Percentiles rank a stretch among this genome's conserved stretches.
Conservation (phyloP, 2,797 vertebrate genomes). For the Phataginus tetradactyla region DNA sequence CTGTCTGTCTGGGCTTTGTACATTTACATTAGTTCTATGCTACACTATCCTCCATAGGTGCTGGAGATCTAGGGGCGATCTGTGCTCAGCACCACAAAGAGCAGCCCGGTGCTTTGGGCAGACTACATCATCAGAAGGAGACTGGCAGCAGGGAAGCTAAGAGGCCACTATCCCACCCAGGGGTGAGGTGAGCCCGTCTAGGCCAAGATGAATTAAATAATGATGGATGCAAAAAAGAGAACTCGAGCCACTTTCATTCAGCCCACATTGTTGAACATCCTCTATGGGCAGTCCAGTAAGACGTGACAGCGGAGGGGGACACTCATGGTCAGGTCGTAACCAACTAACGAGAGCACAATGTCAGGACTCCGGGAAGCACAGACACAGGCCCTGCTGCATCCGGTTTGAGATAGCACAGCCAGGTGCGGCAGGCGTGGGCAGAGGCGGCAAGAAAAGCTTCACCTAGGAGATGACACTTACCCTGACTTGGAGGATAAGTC, state of each 20-base stretch:
- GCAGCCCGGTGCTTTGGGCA: neutral
- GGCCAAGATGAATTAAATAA: neutral
- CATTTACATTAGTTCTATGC: neutral
- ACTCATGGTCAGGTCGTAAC: neutral
- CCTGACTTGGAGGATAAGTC: neutral
- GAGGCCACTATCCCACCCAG: neutral
- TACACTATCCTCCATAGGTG: neutral
- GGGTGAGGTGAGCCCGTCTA: neutral
- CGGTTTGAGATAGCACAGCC: neutral
- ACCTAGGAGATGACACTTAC: neutral
- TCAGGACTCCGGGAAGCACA: neutral
- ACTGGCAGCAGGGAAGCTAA: neutral
- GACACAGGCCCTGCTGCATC: neutral
- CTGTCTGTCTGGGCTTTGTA: neutral
- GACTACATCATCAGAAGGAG: neutral
- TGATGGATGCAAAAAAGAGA: neutral
- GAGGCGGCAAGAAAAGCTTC: neutral
- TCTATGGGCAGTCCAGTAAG: neutral
- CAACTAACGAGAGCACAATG: neutral
- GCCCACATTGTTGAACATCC: neutral
- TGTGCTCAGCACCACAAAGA: neutral
- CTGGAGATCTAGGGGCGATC: neutral
- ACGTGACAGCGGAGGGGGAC: neutral
- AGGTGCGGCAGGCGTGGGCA: accelerated
- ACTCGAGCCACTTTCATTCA: neutral